Percentiles rank a stretch among this genome's conserved stretches.
These are phyloP conservation scores for Gnathonemus echidnorhynchus DNA, from an alignment of 2,113 vertebrate species.

Conservation along the genomic window DNA sequence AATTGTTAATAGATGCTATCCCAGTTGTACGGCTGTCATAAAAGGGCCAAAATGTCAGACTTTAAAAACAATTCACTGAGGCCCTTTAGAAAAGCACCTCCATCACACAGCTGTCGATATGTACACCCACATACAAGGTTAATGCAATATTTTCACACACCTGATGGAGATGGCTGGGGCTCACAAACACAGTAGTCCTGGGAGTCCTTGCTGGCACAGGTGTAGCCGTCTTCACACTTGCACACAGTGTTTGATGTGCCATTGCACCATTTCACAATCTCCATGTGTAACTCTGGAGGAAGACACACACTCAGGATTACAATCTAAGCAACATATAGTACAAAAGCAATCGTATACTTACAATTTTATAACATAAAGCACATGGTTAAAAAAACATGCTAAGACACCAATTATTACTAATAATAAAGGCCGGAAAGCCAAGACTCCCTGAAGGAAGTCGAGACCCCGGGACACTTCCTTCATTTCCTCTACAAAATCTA, in stretches of 20 bases:
- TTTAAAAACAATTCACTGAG: background rate
- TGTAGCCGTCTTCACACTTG: constrained; percentile 36
- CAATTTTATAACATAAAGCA: background rate
- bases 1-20: background rate
- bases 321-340: background rate
- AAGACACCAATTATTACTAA: background rate
- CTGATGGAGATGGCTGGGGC: background rate
- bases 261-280: constrained; percentile 37
- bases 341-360: background rate
- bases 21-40: background rate
- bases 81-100: background rate
- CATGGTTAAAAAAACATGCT: background rate
- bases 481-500: background rate
- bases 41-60: background rate
- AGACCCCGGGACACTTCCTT: background rate
- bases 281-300: constrained; percentile 36
- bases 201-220: background rate
- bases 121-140: background rate
- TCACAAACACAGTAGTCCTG: background rate
- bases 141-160: background rate
- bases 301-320: background rate
- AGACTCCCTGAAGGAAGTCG: background rate
- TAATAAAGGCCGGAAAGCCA: background rate
- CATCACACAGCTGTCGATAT: background rate
- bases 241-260: constrained; percentile 31